These are phyloP conservation scores for Drosophila nebulosa DNA, from an alignment of 1,140 invertebrate genomes.

Conservation along the genomic window DNA sequence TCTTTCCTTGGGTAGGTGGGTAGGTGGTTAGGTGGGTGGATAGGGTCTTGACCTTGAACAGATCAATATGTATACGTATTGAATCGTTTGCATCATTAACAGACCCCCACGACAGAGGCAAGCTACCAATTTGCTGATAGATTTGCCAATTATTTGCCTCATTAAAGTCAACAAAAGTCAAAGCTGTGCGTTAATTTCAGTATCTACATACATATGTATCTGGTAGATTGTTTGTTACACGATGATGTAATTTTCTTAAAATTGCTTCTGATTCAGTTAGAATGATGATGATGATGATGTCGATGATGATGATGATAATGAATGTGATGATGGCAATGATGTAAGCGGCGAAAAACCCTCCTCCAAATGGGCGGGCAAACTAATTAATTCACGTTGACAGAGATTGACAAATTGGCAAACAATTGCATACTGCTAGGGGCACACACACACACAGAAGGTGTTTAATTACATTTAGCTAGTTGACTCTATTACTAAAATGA, in stretches of 20 bases:
- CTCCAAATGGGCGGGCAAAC: no score
- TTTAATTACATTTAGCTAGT: neutral
- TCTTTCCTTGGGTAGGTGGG: neutral
- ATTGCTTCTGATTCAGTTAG: conserved; percentile 22
- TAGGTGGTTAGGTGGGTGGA: neutral
- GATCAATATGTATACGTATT: neutral
- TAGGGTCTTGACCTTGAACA: conserved; percentile 23
- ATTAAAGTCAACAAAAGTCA: conserved; percentile 46
- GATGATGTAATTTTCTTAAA: conserved; percentile 58
- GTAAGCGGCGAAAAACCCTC: no score
- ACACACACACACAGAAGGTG: neutral
- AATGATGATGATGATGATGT: neutral
- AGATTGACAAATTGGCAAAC: neutral
- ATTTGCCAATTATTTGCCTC: conserved; percentile 62
- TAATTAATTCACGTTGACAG: neutral
- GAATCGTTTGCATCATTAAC: neutral
- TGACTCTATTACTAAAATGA: neutral
- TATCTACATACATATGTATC: conserved; percentile 14
- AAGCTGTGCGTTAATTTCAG: conserved; percentile 16
- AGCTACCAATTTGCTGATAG: conserved; percentile 53
- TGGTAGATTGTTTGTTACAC: conserved; percentile 41
- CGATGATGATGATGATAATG: neutral
- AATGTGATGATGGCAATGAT: neutral
- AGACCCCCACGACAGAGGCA: conserved; percentile 14
- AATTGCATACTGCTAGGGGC: neutral